Percentiles rank a stretch among this genome's conserved stretches.
Conservation (phyloP, 2,113 vertebrate genomes). For the pig (Sus scrofa) region DNA sequence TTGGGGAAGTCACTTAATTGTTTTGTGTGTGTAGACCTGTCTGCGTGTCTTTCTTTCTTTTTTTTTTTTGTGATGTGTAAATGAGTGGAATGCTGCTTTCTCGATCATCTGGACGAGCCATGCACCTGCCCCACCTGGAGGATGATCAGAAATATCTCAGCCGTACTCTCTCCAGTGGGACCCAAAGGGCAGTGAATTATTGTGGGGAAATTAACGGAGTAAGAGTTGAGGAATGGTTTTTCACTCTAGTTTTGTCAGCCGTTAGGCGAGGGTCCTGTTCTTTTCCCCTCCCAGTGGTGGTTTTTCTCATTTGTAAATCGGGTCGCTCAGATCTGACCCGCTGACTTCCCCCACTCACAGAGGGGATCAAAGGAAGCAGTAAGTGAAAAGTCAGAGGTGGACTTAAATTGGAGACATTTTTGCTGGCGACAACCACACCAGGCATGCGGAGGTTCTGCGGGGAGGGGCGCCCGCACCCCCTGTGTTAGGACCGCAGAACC, state of each 20-base stretch:
- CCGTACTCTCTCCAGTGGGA: not conserved
- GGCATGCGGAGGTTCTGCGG: not conserved
- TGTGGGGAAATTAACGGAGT: constrained; percentile 35
- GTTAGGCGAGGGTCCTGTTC: constrained; percentile 34
- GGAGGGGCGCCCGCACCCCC: rapidly evolving
- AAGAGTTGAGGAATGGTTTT: constrained; percentile 60
- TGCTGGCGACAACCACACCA: not conserved
- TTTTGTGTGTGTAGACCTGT: not conserved
- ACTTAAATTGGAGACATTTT: not conserved
- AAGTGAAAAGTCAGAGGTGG: not conserved
- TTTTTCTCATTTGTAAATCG: constrained; percentile 54
- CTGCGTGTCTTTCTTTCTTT: not conserved
- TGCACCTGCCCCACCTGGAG: constrained; percentile 38
- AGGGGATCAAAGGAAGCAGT: constrained; percentile 27
- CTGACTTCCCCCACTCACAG: not conserved
- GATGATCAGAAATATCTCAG: constrained; percentile 58
- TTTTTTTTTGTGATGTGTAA: not conserved
- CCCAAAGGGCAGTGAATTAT: constrained; percentile 43
- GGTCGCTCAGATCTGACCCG: not conserved
- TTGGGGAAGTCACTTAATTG: not conserved
- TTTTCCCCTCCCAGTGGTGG: not conserved
- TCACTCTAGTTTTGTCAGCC: constrained; percentile 40
- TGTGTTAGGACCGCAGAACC: not conserved
- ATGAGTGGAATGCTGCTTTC: not conserved
- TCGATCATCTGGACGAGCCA: constrained; percentile 36